These are phyloP conservation scores for Urechis unicinctus DNA, from an alignment of 2,888 invertebrate genomes.

Conservation along the genomic window DNA sequence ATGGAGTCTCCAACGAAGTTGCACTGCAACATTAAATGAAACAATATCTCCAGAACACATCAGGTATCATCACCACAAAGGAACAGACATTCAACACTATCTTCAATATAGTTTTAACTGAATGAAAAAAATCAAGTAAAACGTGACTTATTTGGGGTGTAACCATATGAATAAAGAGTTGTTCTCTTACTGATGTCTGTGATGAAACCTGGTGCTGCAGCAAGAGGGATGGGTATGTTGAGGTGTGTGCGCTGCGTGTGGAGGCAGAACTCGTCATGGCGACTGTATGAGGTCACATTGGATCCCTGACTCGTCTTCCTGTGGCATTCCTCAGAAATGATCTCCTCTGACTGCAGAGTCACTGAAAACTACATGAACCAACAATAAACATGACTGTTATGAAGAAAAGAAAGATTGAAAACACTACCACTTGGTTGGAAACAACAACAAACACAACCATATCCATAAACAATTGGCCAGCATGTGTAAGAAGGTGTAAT, in stretches of 20 bases:
- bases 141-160: too few relatives aligned
- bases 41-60: too few relatives aligned
- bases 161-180: too few relatives aligned
- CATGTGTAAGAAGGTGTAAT: too few relatives aligned
- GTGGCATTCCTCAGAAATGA: slow-evolving; percentile 25
- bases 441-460: too few relatives aligned
- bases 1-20: slow-evolving; percentile 86
- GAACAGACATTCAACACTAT: slow-evolving; percentile 2
- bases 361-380: slow-evolving; percentile 72
- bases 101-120: neutral
- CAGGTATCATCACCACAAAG: too few relatives aligned
- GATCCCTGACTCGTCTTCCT: slow-evolving; percentile 19
- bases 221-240: slow-evolving; percentile 86
- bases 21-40: too few relatives aligned
- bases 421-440: too few relatives aligned
- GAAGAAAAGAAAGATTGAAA: too few relatives aligned
- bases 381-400: too few relatives aligned
- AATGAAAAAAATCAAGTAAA: too few relatives aligned
- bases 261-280: slow-evolving; percentile 49
- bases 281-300: slow-evolving; percentile 13
- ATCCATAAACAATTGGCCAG: too few relatives aligned
- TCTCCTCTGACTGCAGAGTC: slow-evolving; percentile 90
- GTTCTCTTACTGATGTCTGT: slow-evolving; percentile 69
- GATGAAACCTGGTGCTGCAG: slow-evolving; percentile 91
- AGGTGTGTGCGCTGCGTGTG: slow-evolving; percentile 77